Evolutionary conservation across 2,113 vertebrate species (phyloP).

Genomic region (Nerophis ophidion): DNA sequence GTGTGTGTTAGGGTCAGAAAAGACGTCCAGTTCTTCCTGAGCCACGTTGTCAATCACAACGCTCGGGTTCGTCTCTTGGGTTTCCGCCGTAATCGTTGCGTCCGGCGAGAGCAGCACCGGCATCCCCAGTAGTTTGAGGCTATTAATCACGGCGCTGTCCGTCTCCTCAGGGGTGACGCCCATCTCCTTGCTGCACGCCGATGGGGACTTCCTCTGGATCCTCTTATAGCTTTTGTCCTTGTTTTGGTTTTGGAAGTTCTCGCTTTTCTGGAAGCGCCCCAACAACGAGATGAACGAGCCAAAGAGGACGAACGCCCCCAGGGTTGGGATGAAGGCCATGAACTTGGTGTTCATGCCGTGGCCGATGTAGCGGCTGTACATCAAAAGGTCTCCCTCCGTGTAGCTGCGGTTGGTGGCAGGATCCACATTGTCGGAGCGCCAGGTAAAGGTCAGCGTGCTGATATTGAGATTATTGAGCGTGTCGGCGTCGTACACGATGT

Average conservation of each 20-base stretch:
- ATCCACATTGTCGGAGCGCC: constrained; percentile 83
- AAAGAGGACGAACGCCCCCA: constrained; percentile 89
- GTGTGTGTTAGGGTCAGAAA: constrained; percentile 53
- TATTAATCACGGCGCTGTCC: constrained; percentile 71
- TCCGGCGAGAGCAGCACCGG: constrained; percentile 81
- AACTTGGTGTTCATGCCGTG: constrained; percentile 89
- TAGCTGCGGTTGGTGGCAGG: constrained; percentile 83
- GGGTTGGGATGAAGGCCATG: constrained; percentile 90
- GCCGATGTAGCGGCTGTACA: constrained; percentile 89
- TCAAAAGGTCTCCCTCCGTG: constrained; percentile 83
- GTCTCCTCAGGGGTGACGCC: constrained; percentile 84
- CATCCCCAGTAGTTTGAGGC: constrained; percentile 68
- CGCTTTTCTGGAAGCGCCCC: constrained; percentile 90
- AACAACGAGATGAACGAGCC: constrained; percentile 95
- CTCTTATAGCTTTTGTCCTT: constrained; percentile 87
- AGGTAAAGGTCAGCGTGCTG: constrained; percentile 89
- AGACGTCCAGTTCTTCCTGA: constrained; percentile 46
- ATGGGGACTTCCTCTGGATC: constrained; percentile 91
- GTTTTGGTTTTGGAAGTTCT: constrained; percentile 82
- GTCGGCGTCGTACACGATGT: constrained; percentile 87
- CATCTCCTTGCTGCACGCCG: constrained; percentile 83
- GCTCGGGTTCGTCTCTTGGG: constrained; percentile 60
- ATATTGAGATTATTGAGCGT: constrained; percentile 86
- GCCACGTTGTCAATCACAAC: constrained; percentile 40
- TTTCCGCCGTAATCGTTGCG: constrained; percentile 64